Percentiles rank a stretch among this genome's conserved stretches.
Evolutionary conservation across 1,140 invertebrate genomes (phyloP).

Genomic region (Acromyrmex charruanus): DNA sequence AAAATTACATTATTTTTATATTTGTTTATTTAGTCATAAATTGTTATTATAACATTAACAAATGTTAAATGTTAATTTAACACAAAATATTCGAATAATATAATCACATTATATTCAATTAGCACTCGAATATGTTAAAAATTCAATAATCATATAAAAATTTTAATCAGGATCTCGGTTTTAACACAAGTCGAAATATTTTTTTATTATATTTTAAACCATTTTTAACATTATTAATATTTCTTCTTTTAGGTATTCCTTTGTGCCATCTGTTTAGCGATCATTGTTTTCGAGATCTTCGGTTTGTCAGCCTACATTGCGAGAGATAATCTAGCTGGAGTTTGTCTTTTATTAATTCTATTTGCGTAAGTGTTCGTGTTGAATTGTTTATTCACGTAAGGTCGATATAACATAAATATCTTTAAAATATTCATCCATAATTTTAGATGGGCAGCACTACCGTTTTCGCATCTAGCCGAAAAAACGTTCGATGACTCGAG

Average conservation of each 20-base stretch:
- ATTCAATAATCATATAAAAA: too few relatives aligned
- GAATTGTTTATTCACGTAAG: background rate
- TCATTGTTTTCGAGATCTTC: conserved; percentile 88
- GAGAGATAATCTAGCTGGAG: conserved; percentile 88
- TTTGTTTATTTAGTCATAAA: too few relatives aligned
- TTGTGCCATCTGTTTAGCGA: conserved; percentile 87
- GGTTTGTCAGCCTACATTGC: conserved; percentile 89
- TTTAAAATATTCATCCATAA: background rate
- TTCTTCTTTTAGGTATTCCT: conserved; percentile 83
- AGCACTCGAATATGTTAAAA: too few relatives aligned
- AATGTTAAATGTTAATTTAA: too few relatives aligned
- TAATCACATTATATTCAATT: too few relatives aligned
- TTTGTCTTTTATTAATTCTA: conserved; percentile 87
- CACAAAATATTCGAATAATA: too few relatives aligned
- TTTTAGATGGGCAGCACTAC: conserved; percentile 86
- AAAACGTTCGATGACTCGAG: conserved; percentile 89
- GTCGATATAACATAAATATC: background rate
- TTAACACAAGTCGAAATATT: too few relatives aligned
- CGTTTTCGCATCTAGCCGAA: conserved; percentile 87
- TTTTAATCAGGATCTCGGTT: too few relatives aligned
- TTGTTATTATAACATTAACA: too few relatives aligned
- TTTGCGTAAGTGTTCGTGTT: conserved; percentile 86
- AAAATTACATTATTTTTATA: too few relatives aligned
- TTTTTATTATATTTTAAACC: background rate
- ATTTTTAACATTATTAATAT: background rate